Percentiles rank a stretch among this genome's conserved stretches.
These are phyloP conservation scores for Aldrovandia affinis DNA, from an alignment of 2,797 vertebrate species.

Conservation along the genomic window DNA sequence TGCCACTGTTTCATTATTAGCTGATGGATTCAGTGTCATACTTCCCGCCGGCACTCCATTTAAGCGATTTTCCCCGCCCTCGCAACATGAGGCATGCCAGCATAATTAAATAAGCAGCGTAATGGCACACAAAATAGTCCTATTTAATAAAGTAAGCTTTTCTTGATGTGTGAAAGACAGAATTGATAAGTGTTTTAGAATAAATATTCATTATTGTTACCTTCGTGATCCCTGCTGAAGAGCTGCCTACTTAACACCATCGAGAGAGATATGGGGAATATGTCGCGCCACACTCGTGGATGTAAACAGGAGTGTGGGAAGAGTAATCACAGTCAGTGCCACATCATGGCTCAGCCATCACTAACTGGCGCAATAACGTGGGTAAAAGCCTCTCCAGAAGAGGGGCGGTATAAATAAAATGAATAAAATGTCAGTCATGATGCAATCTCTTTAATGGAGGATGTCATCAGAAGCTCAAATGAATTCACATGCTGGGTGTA, in stretches of 20 bases:
- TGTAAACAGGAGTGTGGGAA: neutral
- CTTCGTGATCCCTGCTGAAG: neutral
- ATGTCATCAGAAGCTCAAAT: neutral
- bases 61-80: too few relatives aligned
- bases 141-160: too few relatives aligned
- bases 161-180: too few relatives aligned
- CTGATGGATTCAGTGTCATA: too few relatives aligned
- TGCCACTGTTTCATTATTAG: too few relatives aligned
- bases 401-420: neutral
- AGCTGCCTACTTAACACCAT: neutral
- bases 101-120: too few relatives aligned
- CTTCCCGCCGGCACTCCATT: too few relatives aligned
- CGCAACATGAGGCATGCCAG: too few relatives aligned
- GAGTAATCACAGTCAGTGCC: neutral
- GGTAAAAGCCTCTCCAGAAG: neutral
- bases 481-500: slow-evolving; percentile 3
- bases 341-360: neutral
- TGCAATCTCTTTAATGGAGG: slow-evolving; percentile 15
- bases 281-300: neutral
- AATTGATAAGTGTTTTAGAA: too few relatives aligned
- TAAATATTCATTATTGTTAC: neutral
- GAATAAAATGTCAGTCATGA: neutral
- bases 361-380: neutral
- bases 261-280: neutral
- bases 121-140: too few relatives aligned